A percentile compares a stretch with the other conserved stretches of the same genome.
Conservation (phyloP, 2,888 invertebrate genomes). For the Patella ulyssiponensis region DNA sequence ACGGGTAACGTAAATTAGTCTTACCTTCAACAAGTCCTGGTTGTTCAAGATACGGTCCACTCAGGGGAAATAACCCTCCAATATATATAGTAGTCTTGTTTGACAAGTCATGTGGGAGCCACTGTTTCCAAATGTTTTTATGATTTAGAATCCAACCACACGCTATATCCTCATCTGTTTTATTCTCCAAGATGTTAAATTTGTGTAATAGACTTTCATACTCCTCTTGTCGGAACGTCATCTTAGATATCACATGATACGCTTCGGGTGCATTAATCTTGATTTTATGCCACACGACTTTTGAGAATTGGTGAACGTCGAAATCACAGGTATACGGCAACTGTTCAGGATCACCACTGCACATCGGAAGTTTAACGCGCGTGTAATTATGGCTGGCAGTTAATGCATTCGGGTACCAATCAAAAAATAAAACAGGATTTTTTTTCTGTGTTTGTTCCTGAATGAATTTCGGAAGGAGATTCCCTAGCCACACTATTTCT, state of each 20-base stretch:
- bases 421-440: conserved; percentile 77
- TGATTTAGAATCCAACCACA: conserved; percentile 79
- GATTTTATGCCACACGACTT: conserved; percentile 78
- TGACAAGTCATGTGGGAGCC: conserved; percentile 71
- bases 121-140: conserved; percentile 73
- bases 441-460: conserved; percentile 61
- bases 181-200: conserved; percentile 30
- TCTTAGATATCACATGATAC: conserved; percentile 64
- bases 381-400: conserved; percentile 74
- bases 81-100: conserved; percentile 75
- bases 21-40: conserved; percentile 76
- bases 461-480: conserved; percentile 74
- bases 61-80: conserved; percentile 82
- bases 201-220: conserved; percentile 75
- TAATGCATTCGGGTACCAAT: conserved; percentile 78
- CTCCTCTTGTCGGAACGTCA: conserved; percentile 75
- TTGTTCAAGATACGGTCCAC: conserved; percentile 77
- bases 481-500: conserved; percentile 81
- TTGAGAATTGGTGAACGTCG: conserved; percentile 80
- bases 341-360: conserved; percentile 66
- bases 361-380: conserved; percentile 79
- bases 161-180: conserved; percentile 74
- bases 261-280: conserved; percentile 74
- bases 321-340: conserved; percentile 77
- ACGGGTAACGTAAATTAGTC: conserved; percentile 19